Percentiles rank a stretch among this genome's conserved stretches.
Conservation (phyloP, 1,140 invertebrate species). For the Thaumetopoea pityocampa region DNA sequence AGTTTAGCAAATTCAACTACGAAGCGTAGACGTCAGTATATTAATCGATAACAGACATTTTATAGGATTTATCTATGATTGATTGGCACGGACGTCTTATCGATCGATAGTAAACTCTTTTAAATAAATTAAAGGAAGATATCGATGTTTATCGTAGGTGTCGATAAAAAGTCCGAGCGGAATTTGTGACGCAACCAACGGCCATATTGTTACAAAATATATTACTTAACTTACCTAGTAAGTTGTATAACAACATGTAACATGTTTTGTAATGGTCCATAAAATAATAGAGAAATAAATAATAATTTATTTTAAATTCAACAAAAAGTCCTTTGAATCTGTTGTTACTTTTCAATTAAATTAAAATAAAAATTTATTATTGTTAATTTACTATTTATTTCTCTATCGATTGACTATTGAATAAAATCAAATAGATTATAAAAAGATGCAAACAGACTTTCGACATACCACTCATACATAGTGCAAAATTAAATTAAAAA, state of each 20-base stretch:
- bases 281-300: slow-evolving; percentile 12
- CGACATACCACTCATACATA: too few relatives aligned
- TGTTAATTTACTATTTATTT: slow-evolving; percentile 9
- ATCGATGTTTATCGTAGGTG: slow-evolving; percentile 7
- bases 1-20: too few relatives aligned
- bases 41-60: slow-evolving; percentile 3
- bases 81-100: slow-evolving; percentile 7
- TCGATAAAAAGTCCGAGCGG: slow-evolving; percentile 13
- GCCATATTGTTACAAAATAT: not conserved
- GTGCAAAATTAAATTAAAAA: too few relatives aligned
- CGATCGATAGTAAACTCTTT: slow-evolving; percentile 6
- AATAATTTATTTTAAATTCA: too few relatives aligned
- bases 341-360: too few relatives aligned
- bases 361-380: slow-evolving; percentile 3
- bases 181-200: not conserved
- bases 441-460: too few relatives aligned
- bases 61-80: slow-evolving; percentile 8
- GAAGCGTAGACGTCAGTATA: too few relatives aligned
- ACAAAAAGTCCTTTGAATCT: too few relatives aligned
- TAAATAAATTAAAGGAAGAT: slow-evolving; percentile 12
- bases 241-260: slow-evolving; percentile 4
- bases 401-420: slow-evolving; percentile 2
- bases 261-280: slow-evolving; percentile 13
- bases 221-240: not conserved
- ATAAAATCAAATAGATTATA: slow-evolving; percentile 6